A percentile compares a stretch with the other conserved stretches of the same genome.
Evolutionary conservation across 2,888 invertebrate genomes (phyloP).

Genomic region (Oligia strigilis): DNA sequence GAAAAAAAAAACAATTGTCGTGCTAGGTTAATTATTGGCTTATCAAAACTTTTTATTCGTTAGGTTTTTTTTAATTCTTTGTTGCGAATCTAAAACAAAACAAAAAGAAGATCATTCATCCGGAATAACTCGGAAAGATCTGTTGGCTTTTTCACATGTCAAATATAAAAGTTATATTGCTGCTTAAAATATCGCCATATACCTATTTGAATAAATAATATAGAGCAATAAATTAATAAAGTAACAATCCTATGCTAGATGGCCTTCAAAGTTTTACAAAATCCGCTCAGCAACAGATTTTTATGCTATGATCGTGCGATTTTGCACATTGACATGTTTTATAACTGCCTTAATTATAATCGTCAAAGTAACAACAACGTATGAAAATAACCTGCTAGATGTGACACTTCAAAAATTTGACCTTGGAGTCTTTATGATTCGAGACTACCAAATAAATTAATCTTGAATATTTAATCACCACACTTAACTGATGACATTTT

Average conservation of each 20-base stretch:
- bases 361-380: not conserved
- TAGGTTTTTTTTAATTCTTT: not conserved
- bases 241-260: not conserved
- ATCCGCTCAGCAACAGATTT: slow-evolving; percentile 2
- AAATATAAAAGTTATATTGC: not conserved
- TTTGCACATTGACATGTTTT: slow-evolving; percentile 2
- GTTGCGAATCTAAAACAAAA: not conserved
- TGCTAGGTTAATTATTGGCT: not conserved
- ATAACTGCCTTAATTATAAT: not conserved
- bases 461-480: not conserved
- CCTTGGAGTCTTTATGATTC: not conserved
- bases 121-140: not conserved
- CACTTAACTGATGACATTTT: not conserved
- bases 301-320: not conserved
- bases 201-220: not conserved
- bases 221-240: slow-evolving; percentile 6
- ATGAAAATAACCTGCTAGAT: not conserved
- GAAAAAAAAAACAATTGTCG: not conserved
- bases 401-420: not conserved
- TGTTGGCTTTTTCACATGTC: not conserved
- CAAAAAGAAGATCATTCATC: too few species aligned
- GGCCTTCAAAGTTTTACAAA: not conserved
- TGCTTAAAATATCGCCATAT: not conserved
- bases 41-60: too few species aligned
- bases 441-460: not conserved